Base-by-base conservation (phyloP, 2,113 vertebrate genomes). In the Psettodes erumei region DNA sequence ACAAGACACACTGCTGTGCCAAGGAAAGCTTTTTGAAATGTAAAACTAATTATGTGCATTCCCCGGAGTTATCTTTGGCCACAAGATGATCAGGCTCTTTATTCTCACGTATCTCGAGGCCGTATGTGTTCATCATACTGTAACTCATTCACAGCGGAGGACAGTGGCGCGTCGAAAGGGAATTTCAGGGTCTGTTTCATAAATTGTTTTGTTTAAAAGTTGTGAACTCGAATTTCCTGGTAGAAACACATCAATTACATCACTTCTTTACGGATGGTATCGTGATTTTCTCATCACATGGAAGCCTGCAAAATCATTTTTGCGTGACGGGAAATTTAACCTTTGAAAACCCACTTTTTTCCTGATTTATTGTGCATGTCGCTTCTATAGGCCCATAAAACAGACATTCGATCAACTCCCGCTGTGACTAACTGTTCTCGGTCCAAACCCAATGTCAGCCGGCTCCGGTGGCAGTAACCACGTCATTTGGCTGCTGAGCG, bases 381-480 rank as follows among this genome's bases (percentile, higher is more conserved):
- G 27, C 5, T 45, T 30, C 54, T 37, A 18, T 0, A 35, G 6
- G 15, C 47, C 51, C 10, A 30, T 11, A 9, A 32, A 70, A 67
- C 64, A 69, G 40, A 60, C 59, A 61, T 67, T 62, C 16, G 54
- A 40, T 71, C 62, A 58, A 65, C 70, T 60, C 16, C 48, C 73
- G 59, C 71, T 81, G 51, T 84, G 84, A 83, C 74, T 79, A 74
- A 85, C 65, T 67, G 71, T 75, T 80, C 59, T 83, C 47, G 30
- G 81, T 67, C 85, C 76, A 90, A 79, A 73, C 55, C 68, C 72
- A 55, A 43, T 48, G 45, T 84, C 77, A 81, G 83, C 81, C 77
- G 68, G 81, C 74, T 75, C 79, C 47, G 53, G 42, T 71, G 67
- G 85, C 78, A 84, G 79, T 16, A 76, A 77, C 85, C 79, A 77